Conservation (phyloP, 2,888 invertebrate genomes). For the Meliscaeva auricollis region DNA sequence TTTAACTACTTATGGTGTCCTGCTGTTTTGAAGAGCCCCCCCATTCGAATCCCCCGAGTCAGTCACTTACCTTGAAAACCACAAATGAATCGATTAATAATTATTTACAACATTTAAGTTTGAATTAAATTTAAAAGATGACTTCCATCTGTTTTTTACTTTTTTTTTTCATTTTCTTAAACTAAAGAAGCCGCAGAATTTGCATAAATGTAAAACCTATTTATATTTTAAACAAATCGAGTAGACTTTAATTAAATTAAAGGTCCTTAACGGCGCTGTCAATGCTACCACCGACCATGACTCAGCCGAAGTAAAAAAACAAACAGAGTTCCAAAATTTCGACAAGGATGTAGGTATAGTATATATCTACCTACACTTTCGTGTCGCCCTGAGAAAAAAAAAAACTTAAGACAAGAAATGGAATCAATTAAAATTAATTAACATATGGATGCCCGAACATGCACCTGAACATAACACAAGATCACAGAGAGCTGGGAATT, state of each 20-base stretch:
- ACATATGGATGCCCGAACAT: slow-evolving; percentile 77
- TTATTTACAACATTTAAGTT: slow-evolving; percentile 63
- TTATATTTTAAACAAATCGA: slow-evolving; percentile 55
- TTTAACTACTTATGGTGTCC: slow-evolving; percentile 37
- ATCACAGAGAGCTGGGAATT: slow-evolving; percentile 22
- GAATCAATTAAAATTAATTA: slow-evolving; percentile 79
- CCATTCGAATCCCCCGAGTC: neutral
- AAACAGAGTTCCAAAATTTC: slow-evolving; percentile 32
- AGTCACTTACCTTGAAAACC: slow-evolving; percentile 58
- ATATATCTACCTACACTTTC: slow-evolving; percentile 17
- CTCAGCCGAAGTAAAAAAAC: slow-evolving; percentile 11
- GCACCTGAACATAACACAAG: slow-evolving; percentile 68
- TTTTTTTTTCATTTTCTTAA: neutral
- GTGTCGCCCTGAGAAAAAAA: slow-evolving; percentile 34
- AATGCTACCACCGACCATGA: slow-evolving; percentile 3
- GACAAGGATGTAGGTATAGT: slow-evolving; percentile 10
- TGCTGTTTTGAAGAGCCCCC: slow-evolving; percentile 40
- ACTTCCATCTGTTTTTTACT: neutral
- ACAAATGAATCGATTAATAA: slow-evolving; percentile 75
- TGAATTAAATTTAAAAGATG: slow-evolving; percentile 35
- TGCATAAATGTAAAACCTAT: slow-evolving; percentile 57
- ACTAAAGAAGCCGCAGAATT: slow-evolving; percentile 61
- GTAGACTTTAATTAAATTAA: slow-evolving; percentile 42
- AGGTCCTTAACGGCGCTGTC: slow-evolving; percentile 33
- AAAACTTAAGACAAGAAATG: slow-evolving; percentile 44